Base-by-base conservation (phyloP, 2,888 invertebrate genomes). In the Andrena bicolor region DNA sequence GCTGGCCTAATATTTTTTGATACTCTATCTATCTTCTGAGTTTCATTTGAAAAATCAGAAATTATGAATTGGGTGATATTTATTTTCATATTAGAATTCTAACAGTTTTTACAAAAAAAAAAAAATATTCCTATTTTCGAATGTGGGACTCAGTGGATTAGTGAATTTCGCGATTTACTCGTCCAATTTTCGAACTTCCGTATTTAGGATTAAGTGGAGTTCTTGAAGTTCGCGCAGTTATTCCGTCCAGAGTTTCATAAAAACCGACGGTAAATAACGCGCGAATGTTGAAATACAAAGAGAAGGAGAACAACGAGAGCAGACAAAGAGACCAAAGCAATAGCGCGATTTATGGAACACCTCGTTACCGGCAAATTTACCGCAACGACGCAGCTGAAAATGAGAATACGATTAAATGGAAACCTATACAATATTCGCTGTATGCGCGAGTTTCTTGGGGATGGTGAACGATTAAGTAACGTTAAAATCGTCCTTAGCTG, bases 281-380 rank as follows among this genome's bases (percentile, higher is more conserved):
- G 32, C 20, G 72, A 53, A 51, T 35, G 53, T 7, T 8, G 23
- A 16, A 26, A 8, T 35, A 73, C 73, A 69, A 73, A 79, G 69
- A 30, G 58, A n/a, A 2, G n/a, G 32, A 32, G 35, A 69, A 66
- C 56, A 61, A 66, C 35, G 49, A 58, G 51, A 28, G 20, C 32
- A 13, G 20, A 30, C 53, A 48, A 76, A 77, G 58, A 16, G 69
- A 13, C 41, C 4, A 64, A 20, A 80, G 68, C 80, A 23, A 80
- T 80, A 41, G 80, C 16, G 20, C 60, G 73, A 81, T 81, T 81
- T 73, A 65, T 41, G 73, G 48, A 32, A 26, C 35, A 79, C 56
- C 69, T 73, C 65, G 73, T 73, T 81, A 64, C 30, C 69, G 32
- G 66, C 28, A 76, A 80, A 81, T 81, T 81, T 81, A 81, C 73